A percentile compares a stretch with the other conserved stretches of the same genome.
Evolutionary conservation across 2,888 invertebrate genomes (phyloP).

Genomic region (Mesochorus sp.): DNA sequence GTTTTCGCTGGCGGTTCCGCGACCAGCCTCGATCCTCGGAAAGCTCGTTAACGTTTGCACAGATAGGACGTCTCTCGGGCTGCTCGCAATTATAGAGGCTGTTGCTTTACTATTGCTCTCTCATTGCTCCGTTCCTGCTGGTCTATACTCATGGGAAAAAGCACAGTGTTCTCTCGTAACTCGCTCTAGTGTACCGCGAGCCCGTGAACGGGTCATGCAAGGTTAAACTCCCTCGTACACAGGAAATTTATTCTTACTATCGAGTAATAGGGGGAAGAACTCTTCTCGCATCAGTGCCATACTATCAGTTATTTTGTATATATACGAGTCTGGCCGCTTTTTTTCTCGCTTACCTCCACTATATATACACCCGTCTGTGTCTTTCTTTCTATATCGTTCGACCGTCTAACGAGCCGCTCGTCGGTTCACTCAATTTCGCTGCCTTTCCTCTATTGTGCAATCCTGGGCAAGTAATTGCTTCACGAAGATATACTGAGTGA

Average conservation of each 20-base stretch:
- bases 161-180: conserved; percentile 42
- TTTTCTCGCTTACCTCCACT: conserved; percentile 5
- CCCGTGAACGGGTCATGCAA: conserved; percentile 58
- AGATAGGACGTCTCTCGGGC: conserved; percentile 17
- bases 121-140: conserved; percentile 16
- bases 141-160: conserved; percentile 50
- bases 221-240: conserved; percentile 61
- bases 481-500: conserved; percentile 8
- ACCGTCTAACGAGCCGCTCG: conserved; percentile 45
- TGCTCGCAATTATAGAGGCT: conserved; percentile 55
- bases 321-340: neutral
- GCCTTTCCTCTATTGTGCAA: conserved; percentile 57
- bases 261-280: conserved; percentile 52
- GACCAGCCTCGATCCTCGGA: conserved; percentile 9
- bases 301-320: conserved; percentile 26
- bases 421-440: conserved; percentile 2
- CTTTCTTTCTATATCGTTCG: conserved; percentile 20
- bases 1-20: conserved; percentile 19
- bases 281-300: conserved; percentile 49
- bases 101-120: conserved; percentile 38
- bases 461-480: conserved; percentile 34
- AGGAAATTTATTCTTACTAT: conserved; percentile 58
- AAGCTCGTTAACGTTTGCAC: conserved; percentile 50
- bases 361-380: neutral
- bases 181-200: conserved; percentile 17